Base-by-base conservation (phyloP, 2,888 invertebrate species). In the Pandemis heparana region DNA sequence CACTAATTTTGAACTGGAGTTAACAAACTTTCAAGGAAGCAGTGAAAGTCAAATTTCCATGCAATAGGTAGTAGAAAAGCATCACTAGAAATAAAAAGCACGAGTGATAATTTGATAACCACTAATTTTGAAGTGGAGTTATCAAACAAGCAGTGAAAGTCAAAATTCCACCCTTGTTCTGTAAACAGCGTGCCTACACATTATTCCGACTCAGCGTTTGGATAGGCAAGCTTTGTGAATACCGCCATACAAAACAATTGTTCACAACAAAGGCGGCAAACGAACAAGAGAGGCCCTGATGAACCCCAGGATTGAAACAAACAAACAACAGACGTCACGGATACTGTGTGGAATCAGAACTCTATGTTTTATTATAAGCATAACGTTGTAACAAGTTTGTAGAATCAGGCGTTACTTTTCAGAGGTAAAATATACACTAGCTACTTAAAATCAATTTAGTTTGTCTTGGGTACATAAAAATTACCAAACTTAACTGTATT, bases 191-290 rank as follows among this genome's bases (percentile, higher is more conserved):
- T 71, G 10, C 51, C 60, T 61, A 71, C 53, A 61, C 61, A 66
- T 59, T 61, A 71, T 71, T 71, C 61, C 32, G 51, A 61, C 32
- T 66, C 61, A 65, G 66, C 59, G 59, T 71, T 71, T 48, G 73
- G 68, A 72, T 63, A 48, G 59, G 68, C 68, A 41, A 68, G 63
- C 73, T 73, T 73, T 73, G 72, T 67, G 56, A 46, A 43, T 67
- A 67, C 56, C 32, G 46, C 62, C 59, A 56, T 59, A 68, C 73
- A 68, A 64, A 67, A 68, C 68, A 73, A 68, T 73, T 68, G 73
- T 68, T 73, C 59, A 39, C 68, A 68, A 73, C 68, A 73, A 68
- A 73, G 48, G 73, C 73, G 62, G 56, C 73, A 68, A 48, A 59
- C 46, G 63, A 63, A 68, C 72, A 68, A 73, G 73, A 73, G 67